Conservation (phyloP, 2,888 invertebrate genomes). For the Pasiphila rectangulata region DNA sequence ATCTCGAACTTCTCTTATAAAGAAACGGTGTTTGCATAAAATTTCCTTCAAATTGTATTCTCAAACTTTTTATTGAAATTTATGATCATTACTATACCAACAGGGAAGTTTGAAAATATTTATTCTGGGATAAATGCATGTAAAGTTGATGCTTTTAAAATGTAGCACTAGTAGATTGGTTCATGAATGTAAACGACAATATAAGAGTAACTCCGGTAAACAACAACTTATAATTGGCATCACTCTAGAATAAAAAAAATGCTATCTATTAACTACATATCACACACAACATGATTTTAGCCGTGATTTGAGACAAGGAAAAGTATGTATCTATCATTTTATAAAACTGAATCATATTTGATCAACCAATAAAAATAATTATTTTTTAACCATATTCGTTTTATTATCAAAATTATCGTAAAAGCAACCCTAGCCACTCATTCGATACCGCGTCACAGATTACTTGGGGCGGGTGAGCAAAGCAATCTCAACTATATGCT, state of each 20-base stretch:
- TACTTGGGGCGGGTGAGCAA: no score
- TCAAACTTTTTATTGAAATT: neutral
- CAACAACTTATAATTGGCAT: neutral
- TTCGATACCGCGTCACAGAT: no score
- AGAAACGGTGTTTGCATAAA: neutral
- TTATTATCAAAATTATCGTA: no score
- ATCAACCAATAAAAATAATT: no score
- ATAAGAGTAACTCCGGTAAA: neutral
- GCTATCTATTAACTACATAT: no score
- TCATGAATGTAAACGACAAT: constrained; percentile 17
- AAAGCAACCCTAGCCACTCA: no score
- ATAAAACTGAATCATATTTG: no score
- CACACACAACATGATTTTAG: no score
- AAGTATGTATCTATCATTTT: no score
- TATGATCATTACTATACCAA: neutral
- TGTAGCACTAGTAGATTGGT: constrained; percentile 7
- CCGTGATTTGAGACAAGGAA: no score
- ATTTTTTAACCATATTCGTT: no score
- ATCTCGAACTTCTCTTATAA: neutral
- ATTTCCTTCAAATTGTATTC: neutral
- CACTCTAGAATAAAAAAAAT: neutral
- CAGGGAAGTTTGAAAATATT: neutral
- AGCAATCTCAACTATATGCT: no score
- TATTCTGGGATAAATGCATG: neutral
- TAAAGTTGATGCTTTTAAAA: neutral